These are phyloP conservation scores for Cirrhinus molitorella DNA, from an alignment of 2,797 vertebrate species.

Conservation along the genomic window DNA sequence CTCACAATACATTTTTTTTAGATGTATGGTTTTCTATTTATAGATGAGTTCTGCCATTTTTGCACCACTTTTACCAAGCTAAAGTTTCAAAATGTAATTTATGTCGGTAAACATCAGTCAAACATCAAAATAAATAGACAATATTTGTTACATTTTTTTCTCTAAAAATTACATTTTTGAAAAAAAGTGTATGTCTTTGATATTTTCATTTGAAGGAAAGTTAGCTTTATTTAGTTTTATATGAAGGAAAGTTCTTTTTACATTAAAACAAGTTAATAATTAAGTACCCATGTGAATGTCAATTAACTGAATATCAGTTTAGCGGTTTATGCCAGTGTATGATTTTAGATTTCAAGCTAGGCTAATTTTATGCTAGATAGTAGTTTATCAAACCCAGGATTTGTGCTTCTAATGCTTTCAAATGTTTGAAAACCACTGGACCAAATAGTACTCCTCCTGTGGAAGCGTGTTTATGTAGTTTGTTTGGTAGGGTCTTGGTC, in stretches of 20 bases:
- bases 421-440: neutral
- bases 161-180: too few relatives aligned
- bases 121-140: neutral
- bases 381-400: neutral
- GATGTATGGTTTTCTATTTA: neutral
- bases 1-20: neutral
- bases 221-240: too few relatives aligned
- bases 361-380: neutral
- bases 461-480: conserved; percentile 29
- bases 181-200: too few relatives aligned
- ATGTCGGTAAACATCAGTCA: neutral
- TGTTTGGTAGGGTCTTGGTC: conserved; percentile 16
- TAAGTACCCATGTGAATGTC: neutral
- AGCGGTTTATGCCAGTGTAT: neutral
- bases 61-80: neutral
- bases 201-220: neutral
- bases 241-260: neutral
- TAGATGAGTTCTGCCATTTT: neutral
- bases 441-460: neutral
- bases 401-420: neutral
- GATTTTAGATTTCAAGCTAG: neutral
- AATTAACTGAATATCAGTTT: neutral
- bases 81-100: neutral
- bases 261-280: neutral
- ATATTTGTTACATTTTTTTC: too few relatives aligned